A percentile compares a stretch with the other conserved stretches of the same genome.
Evolutionary conservation across 2,113 vertebrate species (phyloP).

Genomic region (Aplodontia rufa): DNA sequence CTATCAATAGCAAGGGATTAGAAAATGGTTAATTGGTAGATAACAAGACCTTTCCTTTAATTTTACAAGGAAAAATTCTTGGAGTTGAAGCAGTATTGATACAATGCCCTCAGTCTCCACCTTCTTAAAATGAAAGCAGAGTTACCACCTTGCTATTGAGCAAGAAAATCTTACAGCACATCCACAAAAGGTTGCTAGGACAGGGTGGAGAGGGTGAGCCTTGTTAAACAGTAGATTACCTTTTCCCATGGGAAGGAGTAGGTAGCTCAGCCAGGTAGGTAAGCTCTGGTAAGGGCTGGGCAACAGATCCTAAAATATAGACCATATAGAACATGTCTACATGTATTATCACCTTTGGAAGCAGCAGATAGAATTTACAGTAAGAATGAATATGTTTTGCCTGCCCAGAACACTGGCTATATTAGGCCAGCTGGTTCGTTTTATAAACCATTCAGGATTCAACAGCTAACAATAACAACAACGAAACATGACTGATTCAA

Average conservation of each 20-base stretch:
- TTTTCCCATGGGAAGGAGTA: neutral
- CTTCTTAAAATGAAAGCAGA: conserved; percentile 86
- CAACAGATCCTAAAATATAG: conserved; percentile 57
- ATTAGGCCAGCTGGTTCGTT: conserved; percentile 51
- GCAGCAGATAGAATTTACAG: conserved; percentile 55
- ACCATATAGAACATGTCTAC: conserved; percentile 12
- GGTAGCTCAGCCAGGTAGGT: neutral
- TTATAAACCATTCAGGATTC: conserved; percentile 69
- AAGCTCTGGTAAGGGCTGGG: conserved; percentile 41
- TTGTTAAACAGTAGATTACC: conserved; percentile 9
- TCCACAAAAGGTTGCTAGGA: conserved; percentile 73
- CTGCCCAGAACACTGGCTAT: conserved; percentile 14
- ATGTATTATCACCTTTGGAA: conserved; percentile 43
- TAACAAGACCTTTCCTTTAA: conserved; percentile 83
- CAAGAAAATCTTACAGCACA: conserved; percentile 83
- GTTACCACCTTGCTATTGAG: conserved; percentile 82
- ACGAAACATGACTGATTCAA: conserved; percentile 75
- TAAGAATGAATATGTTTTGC: conserved; percentile 54
- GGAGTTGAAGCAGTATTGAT: conserved; percentile 80
- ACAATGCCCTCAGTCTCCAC: conserved; percentile 83
- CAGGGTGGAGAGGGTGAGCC: conserved; percentile 1
- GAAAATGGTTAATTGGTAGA: conserved; percentile 79
- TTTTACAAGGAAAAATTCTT: conserved; percentile 82
- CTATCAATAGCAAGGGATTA: conserved; percentile 86
- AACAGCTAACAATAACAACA: conserved; percentile 69